Conservation (phyloP, 2,113 vertebrate genomes). For the Tychaedon coryphoeus region DNA sequence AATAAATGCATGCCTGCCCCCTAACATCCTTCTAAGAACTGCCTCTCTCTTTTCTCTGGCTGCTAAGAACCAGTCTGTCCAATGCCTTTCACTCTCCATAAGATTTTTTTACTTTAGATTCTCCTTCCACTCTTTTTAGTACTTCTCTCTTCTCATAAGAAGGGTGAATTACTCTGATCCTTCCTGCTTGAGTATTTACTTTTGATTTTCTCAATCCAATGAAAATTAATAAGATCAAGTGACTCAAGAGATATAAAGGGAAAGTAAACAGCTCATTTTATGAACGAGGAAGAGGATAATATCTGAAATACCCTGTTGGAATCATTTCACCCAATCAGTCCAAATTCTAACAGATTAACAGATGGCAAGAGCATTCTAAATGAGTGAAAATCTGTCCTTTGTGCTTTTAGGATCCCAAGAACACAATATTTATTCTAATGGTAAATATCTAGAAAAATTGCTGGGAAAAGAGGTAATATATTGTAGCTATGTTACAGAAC, state of each 20-base stretch:
- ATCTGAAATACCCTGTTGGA: background rate
- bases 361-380: background rate
- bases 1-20: background rate
- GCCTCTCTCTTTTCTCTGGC: background rate
- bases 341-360: conserved; percentile 14
- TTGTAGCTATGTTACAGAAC: background rate
- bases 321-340: background rate
- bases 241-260: background rate
- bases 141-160: background rate
- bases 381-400: background rate
- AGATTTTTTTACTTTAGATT: background rate
- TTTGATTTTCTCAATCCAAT: background rate
- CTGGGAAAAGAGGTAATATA: background rate
- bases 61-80: background rate
- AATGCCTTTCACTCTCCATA: background rate
- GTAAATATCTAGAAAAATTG: background rate
- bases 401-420: background rate
- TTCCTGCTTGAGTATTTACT: background rate
- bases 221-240: background rate
- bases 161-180: background rate
- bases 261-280: background rate
- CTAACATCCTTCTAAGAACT: background rate
- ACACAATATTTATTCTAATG: background rate
- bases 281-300: background rate
- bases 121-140: background rate